A percentile compares a stretch with the other conserved stretches of the same genome.
These are phyloP conservation scores for Silurus lanzhouensis DNA, from an alignment of 2,797 vertebrate genomes.

Conservation along the genomic window DNA sequence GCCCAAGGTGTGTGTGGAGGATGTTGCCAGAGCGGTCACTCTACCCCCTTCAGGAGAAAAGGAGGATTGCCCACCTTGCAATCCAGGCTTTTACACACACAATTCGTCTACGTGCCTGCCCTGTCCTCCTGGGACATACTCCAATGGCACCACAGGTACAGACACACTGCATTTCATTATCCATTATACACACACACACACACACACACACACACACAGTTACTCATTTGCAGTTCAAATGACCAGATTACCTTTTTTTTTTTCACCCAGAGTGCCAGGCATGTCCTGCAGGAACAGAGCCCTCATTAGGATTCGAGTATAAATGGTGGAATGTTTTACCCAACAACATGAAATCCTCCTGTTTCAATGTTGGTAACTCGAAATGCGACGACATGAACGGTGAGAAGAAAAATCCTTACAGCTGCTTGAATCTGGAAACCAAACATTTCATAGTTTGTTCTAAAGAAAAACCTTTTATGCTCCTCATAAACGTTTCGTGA, in stretches of 20 bases:
- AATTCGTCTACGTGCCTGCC: slow-evolving; percentile 88
- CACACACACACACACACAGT: background rate
- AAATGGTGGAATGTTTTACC: slow-evolving; percentile 99
- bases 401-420: slow-evolving; percentile 63
- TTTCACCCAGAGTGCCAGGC: slow-evolving; percentile 77
- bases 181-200: background rate
- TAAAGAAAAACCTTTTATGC: background rate
- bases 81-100: slow-evolving; percentile 95
- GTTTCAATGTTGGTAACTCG: slow-evolving; percentile 95
- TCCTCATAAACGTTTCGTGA: background rate
- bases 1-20: slow-evolving; percentile 91
- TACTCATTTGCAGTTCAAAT: background rate
- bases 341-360: slow-evolving; percentile 94
- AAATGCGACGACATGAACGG: slow-evolving; percentile 97
- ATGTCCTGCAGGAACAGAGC: slow-evolving; percentile 95
- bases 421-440: background rate
- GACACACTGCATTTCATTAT: background rate
- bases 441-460: background rate
- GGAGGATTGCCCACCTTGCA: slow-evolving; percentile 93
- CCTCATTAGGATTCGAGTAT: slow-evolving; percentile 89
- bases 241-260: background rate
- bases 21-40: slow-evolving; percentile 70
- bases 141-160: slow-evolving; percentile 54
- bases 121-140: slow-evolving; percentile 81
- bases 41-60: slow-evolving; percentile 88